Evolutionary conservation across 2,113 vertebrate genomes (phyloP), one percentile per base, ranked within the genome.

Genomic region (Cryptomyrus ogoouensis): DNA sequence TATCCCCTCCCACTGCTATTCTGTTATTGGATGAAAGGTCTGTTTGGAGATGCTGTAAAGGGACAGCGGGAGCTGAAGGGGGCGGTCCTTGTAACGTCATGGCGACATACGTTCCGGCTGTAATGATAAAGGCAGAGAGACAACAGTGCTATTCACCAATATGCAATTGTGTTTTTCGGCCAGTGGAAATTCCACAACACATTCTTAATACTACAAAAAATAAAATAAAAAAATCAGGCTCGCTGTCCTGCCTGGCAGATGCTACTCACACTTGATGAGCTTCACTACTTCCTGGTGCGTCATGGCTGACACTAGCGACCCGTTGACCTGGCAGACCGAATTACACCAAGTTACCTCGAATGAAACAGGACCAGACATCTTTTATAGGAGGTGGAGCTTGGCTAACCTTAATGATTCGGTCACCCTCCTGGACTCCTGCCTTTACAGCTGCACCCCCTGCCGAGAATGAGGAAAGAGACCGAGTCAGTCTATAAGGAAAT

Each of bases 251-350:
- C 5, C 13, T 77, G 31, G 17, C n/a, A 46, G 10, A 83, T 19
- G 3, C 24, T 83, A 95, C 98, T 97, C 93, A 99, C 98, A 97
- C 94, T 98, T 98, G 94, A 99, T 99, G 90, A 99, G 96, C 93
- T 98, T 98, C 56, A 99, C 98, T 88, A 99, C 98, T 91, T 99
- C 97, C 90, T 98, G 96, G 91, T 99, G 98, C 3, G 98, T 97
- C 95, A 98, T 98, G 92, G 97, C 97, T 87, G 97, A 96, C 91
- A 99, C 98, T 94, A 98, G 93, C 0, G 96, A 97, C 90, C 98
- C 98, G 0, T 99, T 99, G 87, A 99, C 98, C 98, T 98, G 95
- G 35, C 50, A 87, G 83, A 88, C 42, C 27, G 66, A 53, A 74
- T 3, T 83, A 6, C 15, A 47, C 47, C 44, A n/a, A 24, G 4